Evolutionary conservation across 1,140 invertebrate species (phyloP).

Genomic region (Archegozetes longisetosus): DNA sequence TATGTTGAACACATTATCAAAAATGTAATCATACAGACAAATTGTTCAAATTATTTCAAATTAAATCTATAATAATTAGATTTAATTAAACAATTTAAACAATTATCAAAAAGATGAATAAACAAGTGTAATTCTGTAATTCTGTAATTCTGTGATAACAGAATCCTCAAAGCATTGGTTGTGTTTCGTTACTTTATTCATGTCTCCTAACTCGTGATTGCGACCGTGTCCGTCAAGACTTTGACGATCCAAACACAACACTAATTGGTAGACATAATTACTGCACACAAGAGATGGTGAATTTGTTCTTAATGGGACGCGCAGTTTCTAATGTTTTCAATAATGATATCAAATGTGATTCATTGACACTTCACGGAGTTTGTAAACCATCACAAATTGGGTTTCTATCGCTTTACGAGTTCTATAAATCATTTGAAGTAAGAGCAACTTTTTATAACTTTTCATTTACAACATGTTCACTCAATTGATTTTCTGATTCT

Average conservation of each 20-base stretch:
- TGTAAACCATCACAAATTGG: constrained; percentile 1
- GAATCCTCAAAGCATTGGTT: neutral
- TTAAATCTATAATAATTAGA: too few relatives aligned
- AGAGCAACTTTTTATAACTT: too few relatives aligned
- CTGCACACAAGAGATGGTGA: constrained; percentile 6
- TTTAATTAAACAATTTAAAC: too few relatives aligned
- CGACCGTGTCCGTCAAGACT: neutral
- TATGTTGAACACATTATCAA: too few relatives aligned
- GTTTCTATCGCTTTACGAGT: constrained; percentile 4
- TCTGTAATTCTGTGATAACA: too few relatives aligned
- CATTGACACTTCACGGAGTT: constrained; percentile 3
- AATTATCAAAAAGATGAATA: too few relatives aligned
- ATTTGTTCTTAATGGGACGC: constrained; percentile 1
- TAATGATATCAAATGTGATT: neutral
- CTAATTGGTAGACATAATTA: too few relatives aligned
- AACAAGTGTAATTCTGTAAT: too few relatives aligned
- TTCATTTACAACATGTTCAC: too few relatives aligned
- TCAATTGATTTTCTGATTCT: too few relatives aligned
- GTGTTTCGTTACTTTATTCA: constrained; percentile 1
- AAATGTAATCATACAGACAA: too few relatives aligned
- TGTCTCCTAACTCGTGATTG: neutral
- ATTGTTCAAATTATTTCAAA: too few relatives aligned
- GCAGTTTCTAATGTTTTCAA: constrained; percentile 11
- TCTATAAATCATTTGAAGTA: neutral
- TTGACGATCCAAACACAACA: constrained; percentile 9